Evolutionary conservation across 2,113 vertebrate species (phyloP).

Genomic region (Amblyopsis rosae): DNA sequence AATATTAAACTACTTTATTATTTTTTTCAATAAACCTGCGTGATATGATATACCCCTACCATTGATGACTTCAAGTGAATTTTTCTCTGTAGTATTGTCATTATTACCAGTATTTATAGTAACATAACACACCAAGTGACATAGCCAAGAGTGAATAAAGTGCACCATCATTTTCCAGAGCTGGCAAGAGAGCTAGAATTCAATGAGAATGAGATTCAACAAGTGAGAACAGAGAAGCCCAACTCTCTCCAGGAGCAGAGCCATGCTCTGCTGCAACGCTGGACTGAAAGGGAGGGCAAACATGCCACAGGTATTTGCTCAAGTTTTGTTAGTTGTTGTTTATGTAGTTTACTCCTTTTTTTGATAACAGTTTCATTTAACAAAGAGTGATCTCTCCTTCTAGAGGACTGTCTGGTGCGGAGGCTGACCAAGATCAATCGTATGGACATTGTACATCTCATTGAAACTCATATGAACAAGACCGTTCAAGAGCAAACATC

Average conservation of each 20-base stretch:
- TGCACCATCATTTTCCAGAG: slow-evolving; percentile 72
- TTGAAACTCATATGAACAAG: slow-evolving; percentile 88
- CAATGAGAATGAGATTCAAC: slow-evolving; percentile 90
- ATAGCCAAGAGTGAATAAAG: neutral
- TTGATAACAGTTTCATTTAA: neutral
- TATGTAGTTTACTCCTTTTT: neutral
- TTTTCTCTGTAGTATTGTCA: neutral
- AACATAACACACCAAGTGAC: neutral
- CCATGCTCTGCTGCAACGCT: slow-evolving; percentile 90
- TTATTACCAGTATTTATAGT: neutral
- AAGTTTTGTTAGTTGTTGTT: neutral
- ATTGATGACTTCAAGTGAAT: neutral
- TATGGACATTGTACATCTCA: slow-evolving; percentile 97
- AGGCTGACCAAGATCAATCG: slow-evolving; percentile 96
- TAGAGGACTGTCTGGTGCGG: slow-evolving; percentile 87
- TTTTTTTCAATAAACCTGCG: neutral
- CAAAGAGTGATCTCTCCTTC: slow-evolving; percentile 11
- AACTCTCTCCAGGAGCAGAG: slow-evolving; percentile 98
- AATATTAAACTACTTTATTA: neutral
- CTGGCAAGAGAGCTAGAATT: slow-evolving; percentile 95
- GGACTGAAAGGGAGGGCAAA: slow-evolving; percentile 92
- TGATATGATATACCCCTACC: neutral
- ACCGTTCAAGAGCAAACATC: slow-evolving; percentile 78
- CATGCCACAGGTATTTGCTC: slow-evolving; percentile 87
- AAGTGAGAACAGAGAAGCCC: slow-evolving; percentile 91